Evolutionary conservation across 1,140 invertebrate species (phyloP).

Genomic region (Apis cerana): DNA sequence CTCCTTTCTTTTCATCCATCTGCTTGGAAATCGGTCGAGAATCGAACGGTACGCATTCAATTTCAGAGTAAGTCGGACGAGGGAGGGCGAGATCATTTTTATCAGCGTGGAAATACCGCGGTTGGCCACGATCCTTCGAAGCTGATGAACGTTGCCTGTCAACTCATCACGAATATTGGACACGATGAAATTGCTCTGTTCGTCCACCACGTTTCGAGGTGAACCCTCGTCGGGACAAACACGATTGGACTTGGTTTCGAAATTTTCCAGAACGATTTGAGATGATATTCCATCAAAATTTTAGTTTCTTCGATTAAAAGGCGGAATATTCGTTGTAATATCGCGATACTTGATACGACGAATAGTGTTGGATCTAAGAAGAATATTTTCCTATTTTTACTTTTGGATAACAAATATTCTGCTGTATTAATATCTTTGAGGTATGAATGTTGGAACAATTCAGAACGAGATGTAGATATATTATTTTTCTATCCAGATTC

Average conservation of each 20-base stretch:
- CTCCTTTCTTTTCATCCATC: neutral
- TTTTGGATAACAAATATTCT: too few relatives aligned
- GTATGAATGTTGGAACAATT: too few relatives aligned
- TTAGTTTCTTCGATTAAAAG: neutral
- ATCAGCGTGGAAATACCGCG: constrained; percentile 10
- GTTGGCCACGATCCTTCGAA: neutral
- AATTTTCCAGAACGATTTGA: neutral
- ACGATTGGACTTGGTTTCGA: constrained; percentile 28
- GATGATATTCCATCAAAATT: neutral
- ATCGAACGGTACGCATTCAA: neutral
- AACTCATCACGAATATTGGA: constrained; percentile 11
- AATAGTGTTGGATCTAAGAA: neutral
- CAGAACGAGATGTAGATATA: too few relatives aligned
- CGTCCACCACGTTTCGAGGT: neutral
- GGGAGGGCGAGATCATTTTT: neutral
- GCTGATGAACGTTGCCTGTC: constrained; percentile 4
- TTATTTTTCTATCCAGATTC: too few relatives aligned
- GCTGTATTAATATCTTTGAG: too few relatives aligned
- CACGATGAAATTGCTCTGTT: neutral
- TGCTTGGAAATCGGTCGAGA: neutral
- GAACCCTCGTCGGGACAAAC: neutral
- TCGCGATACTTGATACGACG: neutral
- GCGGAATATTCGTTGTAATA: neutral
- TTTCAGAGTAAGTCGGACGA: neutral
- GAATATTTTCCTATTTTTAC: too few relatives aligned